These are phyloP conservation scores for Takifugu rubripes DNA, from an alignment of 2,797 vertebrate species.

Conservation along the genomic window DNA sequence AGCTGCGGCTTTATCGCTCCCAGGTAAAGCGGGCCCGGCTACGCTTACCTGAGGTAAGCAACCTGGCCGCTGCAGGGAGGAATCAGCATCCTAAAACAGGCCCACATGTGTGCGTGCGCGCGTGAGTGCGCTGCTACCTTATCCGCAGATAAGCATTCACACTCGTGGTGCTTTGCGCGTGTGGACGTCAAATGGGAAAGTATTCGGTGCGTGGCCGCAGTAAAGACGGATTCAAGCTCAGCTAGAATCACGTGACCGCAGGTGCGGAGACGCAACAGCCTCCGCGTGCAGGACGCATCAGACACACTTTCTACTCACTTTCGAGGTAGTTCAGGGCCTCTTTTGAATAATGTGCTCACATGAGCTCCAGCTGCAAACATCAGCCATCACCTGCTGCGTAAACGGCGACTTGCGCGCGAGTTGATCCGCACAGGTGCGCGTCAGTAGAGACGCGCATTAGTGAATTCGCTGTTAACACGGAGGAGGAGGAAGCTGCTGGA, in stretches of 20 bases:
- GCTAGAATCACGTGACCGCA: conserved; percentile 40
- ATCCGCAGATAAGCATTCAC: conserved; percentile 4
- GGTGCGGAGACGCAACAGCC: conserved; percentile 23
- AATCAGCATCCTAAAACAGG: conserved; percentile 28
- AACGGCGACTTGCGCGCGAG: conserved; percentile 25
- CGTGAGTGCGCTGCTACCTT: conserved; percentile 2
- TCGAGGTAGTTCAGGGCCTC: no score
- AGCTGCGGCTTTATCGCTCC: conserved; percentile 37
- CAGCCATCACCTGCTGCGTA: no score
- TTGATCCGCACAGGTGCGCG: conserved; percentile 36
- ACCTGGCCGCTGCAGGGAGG: conserved; percentile 22
- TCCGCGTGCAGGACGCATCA: background rate
- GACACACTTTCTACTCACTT: no score
- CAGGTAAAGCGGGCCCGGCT: conserved; percentile 42
- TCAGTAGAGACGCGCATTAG: conserved; percentile 15
- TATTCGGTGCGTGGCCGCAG: conserved; percentile 23
- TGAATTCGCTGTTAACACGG: background rate
- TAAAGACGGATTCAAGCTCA: conserved; percentile 34
- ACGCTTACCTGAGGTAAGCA: conserved; percentile 58
- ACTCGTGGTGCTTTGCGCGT: conserved; percentile 17
- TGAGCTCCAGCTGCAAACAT: no score
- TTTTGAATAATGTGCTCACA: no score
- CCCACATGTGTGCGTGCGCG: conserved; percentile 8
- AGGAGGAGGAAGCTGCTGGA: conserved; percentile 12
- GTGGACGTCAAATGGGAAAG: conserved; percentile 12